A percentile compares a stretch with the other conserved stretches of the same genome.
Evolutionary conservation across 2,113 vertebrate genomes (phyloP).

Genomic region (Muntiacus reevesi): DNA sequence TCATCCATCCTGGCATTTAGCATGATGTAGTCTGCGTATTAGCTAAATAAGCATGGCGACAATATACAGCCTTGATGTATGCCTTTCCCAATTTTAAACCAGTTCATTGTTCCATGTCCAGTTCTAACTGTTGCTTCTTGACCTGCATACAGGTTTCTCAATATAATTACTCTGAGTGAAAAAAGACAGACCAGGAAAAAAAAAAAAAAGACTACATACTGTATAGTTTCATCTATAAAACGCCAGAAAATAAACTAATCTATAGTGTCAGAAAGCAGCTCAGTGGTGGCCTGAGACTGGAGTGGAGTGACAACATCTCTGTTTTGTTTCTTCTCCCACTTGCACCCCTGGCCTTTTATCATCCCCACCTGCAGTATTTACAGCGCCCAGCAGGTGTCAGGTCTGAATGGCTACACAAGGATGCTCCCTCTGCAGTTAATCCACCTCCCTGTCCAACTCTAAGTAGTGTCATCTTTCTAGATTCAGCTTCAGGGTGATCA

Average conservation of each 20-base stretch:
- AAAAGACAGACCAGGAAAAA: not conserved
- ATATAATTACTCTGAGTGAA: not conserved
- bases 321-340: not conserved
- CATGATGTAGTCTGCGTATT: not conserved
- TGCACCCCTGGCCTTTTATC: accelerated
- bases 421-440: not conserved
- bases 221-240: not conserved
- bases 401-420: not conserved
- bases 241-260: not conserved
- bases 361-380: not conserved
- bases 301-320: not conserved
- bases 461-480: not conserved
- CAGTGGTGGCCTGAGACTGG: not conserved
- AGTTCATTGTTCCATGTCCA: not conserved
- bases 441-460: not conserved
- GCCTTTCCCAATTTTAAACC: not conserved
- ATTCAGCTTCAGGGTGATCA: not conserved
- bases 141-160: not conserved
- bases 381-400: not conserved
- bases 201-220: not conserved
- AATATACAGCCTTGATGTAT: not conserved
- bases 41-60: not conserved
- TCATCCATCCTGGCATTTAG: not conserved
- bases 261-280: not conserved
- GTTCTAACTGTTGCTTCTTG: not conserved